phyloP scores from a whole-genome alignment of 2,888 invertebrate species.

The Drosophila stalkeri region DNA sequence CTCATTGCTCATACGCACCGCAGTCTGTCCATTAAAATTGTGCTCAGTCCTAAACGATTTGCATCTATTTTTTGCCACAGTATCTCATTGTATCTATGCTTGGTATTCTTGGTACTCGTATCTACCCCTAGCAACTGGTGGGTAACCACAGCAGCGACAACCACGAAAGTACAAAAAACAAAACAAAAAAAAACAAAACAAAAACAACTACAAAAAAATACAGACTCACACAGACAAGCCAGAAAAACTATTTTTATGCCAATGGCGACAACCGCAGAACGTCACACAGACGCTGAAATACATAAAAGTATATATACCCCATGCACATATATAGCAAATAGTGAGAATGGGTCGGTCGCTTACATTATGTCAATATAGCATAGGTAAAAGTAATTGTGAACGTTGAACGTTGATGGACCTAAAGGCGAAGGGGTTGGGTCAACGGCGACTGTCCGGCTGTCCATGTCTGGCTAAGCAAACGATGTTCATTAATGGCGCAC shows the following conservation, averaged over 20 bases:
- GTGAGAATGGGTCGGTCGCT: constrained; percentile 47
- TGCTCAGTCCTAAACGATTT: constrained; percentile 36
- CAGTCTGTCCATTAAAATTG: constrained; percentile 29
- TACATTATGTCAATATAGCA: constrained; percentile 76
- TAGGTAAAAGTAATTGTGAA: constrained; percentile 47
- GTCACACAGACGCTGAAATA: constrained; percentile 44
- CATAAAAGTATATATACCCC: constrained; percentile 38
- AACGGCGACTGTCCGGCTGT: constrained; percentile 23
- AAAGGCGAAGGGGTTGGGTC: background rate
- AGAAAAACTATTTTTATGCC: constrained; percentile 75
- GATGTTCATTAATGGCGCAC: constrained; percentile 78
- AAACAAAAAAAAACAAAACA: no score
- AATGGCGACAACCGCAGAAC: constrained; percentile 64
- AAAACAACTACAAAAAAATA: no score
- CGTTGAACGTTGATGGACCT: background rate
- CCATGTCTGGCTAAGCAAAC: constrained; percentile 74
- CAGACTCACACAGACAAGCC: constrained; percentile 12
- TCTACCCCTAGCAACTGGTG: constrained; percentile 71
- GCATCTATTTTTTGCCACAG: constrained; percentile 30
- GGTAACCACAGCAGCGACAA: constrained; percentile 37
- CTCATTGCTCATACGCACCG: constrained; percentile 46
- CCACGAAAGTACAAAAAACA: constrained; percentile 22
- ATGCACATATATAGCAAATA: constrained; percentile 23
- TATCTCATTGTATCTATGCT: constrained; percentile 19
- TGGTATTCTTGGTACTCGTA: constrained; percentile 39